Base-by-base conservation (phyloP, 2,797 vertebrate species). In the Clarias pachynema region DNA sequence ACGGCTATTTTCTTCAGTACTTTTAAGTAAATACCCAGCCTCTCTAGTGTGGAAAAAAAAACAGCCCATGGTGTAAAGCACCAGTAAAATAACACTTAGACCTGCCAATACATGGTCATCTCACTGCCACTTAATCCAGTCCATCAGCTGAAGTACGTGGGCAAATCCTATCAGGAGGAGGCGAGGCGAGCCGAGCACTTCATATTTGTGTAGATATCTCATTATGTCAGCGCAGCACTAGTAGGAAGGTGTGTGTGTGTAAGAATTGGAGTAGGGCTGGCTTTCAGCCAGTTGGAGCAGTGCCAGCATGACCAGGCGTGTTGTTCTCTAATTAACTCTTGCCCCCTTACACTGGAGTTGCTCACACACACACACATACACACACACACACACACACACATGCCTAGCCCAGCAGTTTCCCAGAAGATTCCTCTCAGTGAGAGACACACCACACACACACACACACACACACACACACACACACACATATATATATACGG, bases 101-200 rank as follows among this genome's bases (percentile, higher is more conserved):
- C 78, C 89, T 92, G 89, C 88, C 91, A 90, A 91, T 91, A 92
- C 88, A 88, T 81, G 87, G 86, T 91, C 88, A 90, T 88, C 87
- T 89, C 86, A 89, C 87, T 90, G 90, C 89, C 90, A 91, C 89
- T 92, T 92, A 92, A 92, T 93, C 90, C 91, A 92, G 84, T 87
- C 89, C 88, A 89, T 92, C 91, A 92, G 88, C 87, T 91, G 90
- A 91, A 91, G 90, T 89, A 87, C 81, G 85, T 84, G 34, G 74
- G 85, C 88, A 91, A 91, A 93, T 91, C 89, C 89, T 89, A 91
- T 91, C 90, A 90, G 89, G 86, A 87, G 83, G 62, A 87, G 85
- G 80, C 87, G 84, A 68, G 84, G 82, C 87, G 84, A 68, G 84
- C 88, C 86, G 87, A 88, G 88, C 89, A 79, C 90, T 90, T 91